Evolutionary conservation across 1,140 invertebrate species (phyloP).

Genomic region (Drosophila kurseongensis): DNA sequence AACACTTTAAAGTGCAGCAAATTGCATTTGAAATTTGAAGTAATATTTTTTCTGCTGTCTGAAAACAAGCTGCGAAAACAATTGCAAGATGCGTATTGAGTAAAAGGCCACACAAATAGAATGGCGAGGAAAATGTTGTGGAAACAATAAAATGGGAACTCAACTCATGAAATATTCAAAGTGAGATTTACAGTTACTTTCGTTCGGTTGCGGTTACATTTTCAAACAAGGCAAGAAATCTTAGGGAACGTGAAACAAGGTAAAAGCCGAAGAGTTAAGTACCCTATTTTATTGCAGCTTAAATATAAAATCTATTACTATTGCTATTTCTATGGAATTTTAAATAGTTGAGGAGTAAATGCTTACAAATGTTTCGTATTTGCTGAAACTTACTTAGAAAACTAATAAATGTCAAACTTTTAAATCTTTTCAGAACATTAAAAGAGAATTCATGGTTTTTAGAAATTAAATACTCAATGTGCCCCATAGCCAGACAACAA

Average conservation of each 20-base stretch:
- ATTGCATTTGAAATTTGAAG: conserved; percentile 54
- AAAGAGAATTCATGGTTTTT: no score
- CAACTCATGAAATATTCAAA: conserved; percentile 53
- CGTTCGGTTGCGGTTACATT: conserved; percentile 14
- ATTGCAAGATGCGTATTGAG: conserved; percentile 33
- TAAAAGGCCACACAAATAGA: conserved; percentile 3
- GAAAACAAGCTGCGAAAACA: conserved; percentile 42
- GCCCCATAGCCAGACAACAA: no score
- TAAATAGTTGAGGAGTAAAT: no score
- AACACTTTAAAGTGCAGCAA: conserved; percentile 53
- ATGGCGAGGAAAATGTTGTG: conserved; percentile 12
- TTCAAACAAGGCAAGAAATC: conserved; percentile 6
- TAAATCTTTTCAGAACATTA: no score
- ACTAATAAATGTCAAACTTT: no score
- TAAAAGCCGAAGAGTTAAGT: neutral
- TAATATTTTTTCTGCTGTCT: conserved; percentile 45
- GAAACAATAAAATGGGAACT: conserved; percentile 51
- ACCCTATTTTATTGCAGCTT: neutral
- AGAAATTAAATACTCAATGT: no score
- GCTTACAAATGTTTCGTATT: no score
- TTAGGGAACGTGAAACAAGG: neutral
- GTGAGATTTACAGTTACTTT: conserved; percentile 36
- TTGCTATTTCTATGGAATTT: no score
- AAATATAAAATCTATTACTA: no score
- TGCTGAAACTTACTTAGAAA: no score